Evolutionary conservation across 2,113 vertebrate species (phyloP).

Genomic region (Paraplagusia blochii): DNA sequence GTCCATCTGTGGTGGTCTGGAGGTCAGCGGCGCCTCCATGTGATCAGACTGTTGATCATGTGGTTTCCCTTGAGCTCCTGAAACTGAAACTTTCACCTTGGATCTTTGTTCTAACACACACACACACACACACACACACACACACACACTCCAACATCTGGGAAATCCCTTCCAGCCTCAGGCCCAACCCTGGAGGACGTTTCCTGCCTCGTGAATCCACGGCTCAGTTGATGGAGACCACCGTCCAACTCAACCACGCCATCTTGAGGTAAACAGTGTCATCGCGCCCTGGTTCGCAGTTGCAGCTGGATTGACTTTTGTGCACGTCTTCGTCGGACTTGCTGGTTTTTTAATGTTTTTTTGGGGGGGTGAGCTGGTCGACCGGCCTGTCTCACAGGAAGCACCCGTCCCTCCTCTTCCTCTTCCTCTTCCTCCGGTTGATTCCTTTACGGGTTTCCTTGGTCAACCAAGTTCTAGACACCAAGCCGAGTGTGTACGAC

Average conservation of each 20-base stretch:
- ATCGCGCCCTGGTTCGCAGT: conserved; percentile 27
- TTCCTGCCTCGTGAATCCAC: conserved; percentile 25
- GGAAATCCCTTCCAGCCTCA: neutral
- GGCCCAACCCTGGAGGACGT: neutral
- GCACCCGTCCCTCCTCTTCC: conserved; percentile 55
- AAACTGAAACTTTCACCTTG: too few relatives aligned
- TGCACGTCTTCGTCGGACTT: conserved; percentile 28
- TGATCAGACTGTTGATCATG: too few relatives aligned
- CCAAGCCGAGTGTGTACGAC: conserved; percentile 26
- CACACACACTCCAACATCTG: neutral
- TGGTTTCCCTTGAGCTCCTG: too few relatives aligned
- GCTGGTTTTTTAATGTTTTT: conserved; percentile 6
- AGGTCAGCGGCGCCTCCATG: too few relatives aligned
- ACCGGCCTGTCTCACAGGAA: conserved; percentile 42
- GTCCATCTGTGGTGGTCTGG: too few relatives aligned
- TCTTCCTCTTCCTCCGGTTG: conserved; percentile 29
- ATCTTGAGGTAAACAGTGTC: conserved; percentile 31
- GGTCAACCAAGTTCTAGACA: conserved; percentile 8
- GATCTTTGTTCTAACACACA: too few relatives aligned
- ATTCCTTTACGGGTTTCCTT: conserved; percentile 13
- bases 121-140: too few relatives aligned
- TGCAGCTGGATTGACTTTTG: conserved; percentile 38
- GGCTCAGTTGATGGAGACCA: conserved; percentile 8
- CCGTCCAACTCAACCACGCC: conserved; percentile 18
- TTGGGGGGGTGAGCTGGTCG: neutral